Evolutionary conservation across 2,113 vertebrate genomes (phyloP).

Genomic region (Raja brachyura): DNA sequence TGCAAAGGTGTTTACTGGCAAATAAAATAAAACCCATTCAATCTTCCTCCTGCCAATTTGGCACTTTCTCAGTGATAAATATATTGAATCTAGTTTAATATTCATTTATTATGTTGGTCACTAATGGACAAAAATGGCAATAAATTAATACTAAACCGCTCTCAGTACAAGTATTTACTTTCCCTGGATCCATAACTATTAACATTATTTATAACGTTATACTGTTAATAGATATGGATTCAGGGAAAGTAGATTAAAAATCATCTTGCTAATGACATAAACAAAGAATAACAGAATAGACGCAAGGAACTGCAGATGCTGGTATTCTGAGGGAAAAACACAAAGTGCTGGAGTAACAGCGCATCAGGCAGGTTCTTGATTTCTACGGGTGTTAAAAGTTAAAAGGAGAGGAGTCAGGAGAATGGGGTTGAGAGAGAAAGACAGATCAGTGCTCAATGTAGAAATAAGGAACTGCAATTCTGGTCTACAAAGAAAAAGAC

Average conservation of each 20-base stretch:
- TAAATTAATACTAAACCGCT: background rate
- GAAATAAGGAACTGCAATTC: too few species aligned
- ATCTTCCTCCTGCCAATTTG: background rate
- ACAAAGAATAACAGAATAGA: background rate
- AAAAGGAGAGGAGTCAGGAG: too few species aligned
- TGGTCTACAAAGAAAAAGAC: too few species aligned
- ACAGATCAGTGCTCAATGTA: too few species aligned
- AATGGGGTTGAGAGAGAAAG: too few species aligned
- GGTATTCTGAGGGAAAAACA: too few species aligned
- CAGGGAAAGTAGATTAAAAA: too few species aligned
- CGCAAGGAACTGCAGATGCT: too few species aligned
- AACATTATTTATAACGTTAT: background rate
- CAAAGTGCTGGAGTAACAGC: too few species aligned
- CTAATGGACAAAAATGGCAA: background rate
- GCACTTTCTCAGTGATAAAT: background rate
- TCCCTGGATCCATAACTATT: background rate
- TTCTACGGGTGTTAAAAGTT: too few species aligned
- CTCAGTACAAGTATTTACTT: background rate
- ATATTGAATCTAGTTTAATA: background rate
- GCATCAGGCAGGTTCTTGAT: too few species aligned
- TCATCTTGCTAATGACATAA: background rate
- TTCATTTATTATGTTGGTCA: background rate
- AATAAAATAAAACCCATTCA: background rate
- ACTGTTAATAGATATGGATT: too few species aligned
- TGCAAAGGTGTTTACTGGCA: background rate